phyloP scores from a whole-genome alignment of 2,797 vertebrate genomes.

The Kryptolebias ocellatus region DNA sequence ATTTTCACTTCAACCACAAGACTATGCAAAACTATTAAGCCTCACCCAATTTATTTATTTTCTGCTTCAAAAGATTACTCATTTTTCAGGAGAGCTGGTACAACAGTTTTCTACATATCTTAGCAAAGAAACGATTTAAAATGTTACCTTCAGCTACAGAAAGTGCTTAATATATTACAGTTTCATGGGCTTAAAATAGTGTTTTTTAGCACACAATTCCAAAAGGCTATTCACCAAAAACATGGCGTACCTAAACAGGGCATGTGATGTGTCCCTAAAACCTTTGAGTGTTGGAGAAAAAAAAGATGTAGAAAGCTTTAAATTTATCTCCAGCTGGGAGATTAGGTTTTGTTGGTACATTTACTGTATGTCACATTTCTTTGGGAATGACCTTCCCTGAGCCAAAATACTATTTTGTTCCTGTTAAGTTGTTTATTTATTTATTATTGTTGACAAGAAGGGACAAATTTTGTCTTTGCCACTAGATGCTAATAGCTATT shows the following conservation, averaged over 20 bases:
- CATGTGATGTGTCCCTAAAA: background rate
- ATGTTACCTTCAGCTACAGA: no score
- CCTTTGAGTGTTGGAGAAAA: no score
- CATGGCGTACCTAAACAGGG: background rate
- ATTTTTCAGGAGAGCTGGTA: background rate
- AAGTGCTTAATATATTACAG: no score
- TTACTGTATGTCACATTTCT: no score
- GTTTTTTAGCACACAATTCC: no score
- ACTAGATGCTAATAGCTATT: background rate
- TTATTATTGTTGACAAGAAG: background rate
- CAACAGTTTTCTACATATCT: background rate
- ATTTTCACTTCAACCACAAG: constrained; percentile 11
- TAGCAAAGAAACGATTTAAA: no score
- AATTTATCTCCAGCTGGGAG: no score
- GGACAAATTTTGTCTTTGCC: background rate
- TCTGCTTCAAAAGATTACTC: background rate
- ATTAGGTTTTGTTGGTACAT: no score
- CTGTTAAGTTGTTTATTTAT: background rate
- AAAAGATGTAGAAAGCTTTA: no score
- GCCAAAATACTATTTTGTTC: background rate
- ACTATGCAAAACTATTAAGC: background rate
- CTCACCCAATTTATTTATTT: background rate
- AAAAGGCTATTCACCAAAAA: background rate
- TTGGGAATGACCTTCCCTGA: background rate
- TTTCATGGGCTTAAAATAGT: no score